Base-by-base conservation (phyloP, 2,888 invertebrate species). In the Eupithecia subfuscata region DNA sequence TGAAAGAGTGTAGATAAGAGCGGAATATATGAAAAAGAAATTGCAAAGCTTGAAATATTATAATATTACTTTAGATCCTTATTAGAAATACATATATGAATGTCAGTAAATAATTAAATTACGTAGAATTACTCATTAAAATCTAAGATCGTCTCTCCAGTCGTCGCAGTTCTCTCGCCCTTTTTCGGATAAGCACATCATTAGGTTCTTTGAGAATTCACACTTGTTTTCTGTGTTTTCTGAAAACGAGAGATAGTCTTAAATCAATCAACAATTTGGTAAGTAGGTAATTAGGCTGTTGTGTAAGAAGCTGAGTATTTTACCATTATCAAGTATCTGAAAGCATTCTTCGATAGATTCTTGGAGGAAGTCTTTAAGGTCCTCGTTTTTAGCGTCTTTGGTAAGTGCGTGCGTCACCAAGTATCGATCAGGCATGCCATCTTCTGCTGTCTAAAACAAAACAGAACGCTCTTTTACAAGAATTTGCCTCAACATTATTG, bases 101-200 rank as follows among this genome's bases (percentile, higher is more conserved):
- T 9, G 18, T 64, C n/a, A 34, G 18, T 34, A 5, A 22, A n/a
- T 67, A 11, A 40, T 67, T 63, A 64, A 67, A 40, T 12, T 25
- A 40, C 7, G 34, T 12, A 67, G 18, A 22, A 18, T 30, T 5
- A 70, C 60, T 73, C 48, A 52, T 81, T 84, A 90, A 80, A 90
- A 88, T 64, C 87, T 85, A 40, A 91, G 79, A 70, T 91, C 90
- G 2, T 96, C 95, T 74, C 96, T 96, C 97, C 97, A 97, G 84
- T 97, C 97, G 30, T 97, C 97, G 84, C 97, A 97, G 85, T 96
- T 97, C 5, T 96, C 95, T 85, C 95, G 95, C n/a, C 96, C 97
- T 84, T 96, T 97, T 78, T 97, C 97, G 0, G 96, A 95, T 82
- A 97, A 91, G 83, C 97, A 97, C 79, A 94, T 95, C 72, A 97